Conservation (phyloP, 2,113 vertebrate genomes). For the Ramphastos sulfuratus region DNA sequence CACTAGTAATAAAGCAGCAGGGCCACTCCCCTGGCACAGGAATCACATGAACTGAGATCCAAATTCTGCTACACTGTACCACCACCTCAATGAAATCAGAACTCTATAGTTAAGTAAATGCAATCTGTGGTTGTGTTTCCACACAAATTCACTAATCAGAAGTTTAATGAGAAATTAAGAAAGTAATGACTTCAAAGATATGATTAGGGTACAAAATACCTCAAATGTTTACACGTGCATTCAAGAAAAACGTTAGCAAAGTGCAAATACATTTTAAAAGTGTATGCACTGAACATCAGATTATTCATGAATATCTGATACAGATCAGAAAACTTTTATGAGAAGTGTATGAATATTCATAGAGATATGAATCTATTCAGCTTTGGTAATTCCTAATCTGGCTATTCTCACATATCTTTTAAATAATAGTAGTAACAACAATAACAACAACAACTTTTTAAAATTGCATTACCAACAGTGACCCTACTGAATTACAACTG, state of each 20-base stretch:
- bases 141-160: background rate
- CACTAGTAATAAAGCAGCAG: background rate
- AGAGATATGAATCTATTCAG: background rate
- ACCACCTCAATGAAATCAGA: background rate
- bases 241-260: background rate
- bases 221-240: background rate
- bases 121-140: background rate
- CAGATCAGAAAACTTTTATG: background rate
- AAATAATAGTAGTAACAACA: background rate
- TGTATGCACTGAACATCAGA: background rate
- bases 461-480: background rate
- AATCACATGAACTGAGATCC: background rate
- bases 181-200: background rate
- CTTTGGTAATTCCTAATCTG: background rate
- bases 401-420: background rate
- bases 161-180: background rate
- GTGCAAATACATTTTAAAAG: background rate
- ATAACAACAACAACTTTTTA: background rate
- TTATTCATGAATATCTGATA: constrained; percentile 4
- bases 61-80: background rate
- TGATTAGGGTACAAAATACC: background rate
- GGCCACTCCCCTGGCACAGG: background rate
- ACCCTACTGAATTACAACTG: background rate
- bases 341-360: constrained; percentile 1
- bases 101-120: background rate